Evolutionary conservation across 1,140 invertebrate species (phyloP), one percentile per base, ranked within the genome.

Genomic region (Archivesica marissinica): DNA sequence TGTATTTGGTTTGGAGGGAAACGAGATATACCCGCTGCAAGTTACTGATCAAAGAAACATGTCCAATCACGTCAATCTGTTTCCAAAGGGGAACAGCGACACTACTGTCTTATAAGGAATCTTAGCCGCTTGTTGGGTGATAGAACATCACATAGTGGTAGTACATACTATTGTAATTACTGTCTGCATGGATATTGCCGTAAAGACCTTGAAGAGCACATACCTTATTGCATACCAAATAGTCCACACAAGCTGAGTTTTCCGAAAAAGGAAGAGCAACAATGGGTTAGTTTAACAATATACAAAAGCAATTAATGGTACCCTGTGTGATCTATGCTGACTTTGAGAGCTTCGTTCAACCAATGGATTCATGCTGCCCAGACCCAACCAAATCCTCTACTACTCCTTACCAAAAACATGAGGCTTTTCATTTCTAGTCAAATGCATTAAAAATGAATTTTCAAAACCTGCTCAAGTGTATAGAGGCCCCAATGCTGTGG

Each of bases 301-400:
- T 80, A 30, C n/a, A 41, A 13, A 68, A 47, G 38, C 64, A 68
- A 20, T 15, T 82, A 1, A 82, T 61, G 25, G 79, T 82, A 44
- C 79, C 85, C 6, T 77, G 56, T 72, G 64, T 82, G 11, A 75
- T 84, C 41, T 83, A 83, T 30, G 79, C 79, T 23, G 80, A 79
- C 23, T 79, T 86, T 52, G 85, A 83, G 61, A 68, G 47, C 47
- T 78, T 86, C 15, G 47, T 74, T 11, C 33, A 25, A 47, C 74
- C 79, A 0, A 83, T 86, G 25, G 35, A 68, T 38, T 56, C 74
- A 11, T 76, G 82, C 44, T 11, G 9, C 13, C 61, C 56, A 3
- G 41, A 75, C 79, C 70, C 56, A 15, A 33, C 33, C 20, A 66
- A 54, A 33, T 66, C 39, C 0, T 76, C 33, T 1, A 77, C 72